Conservation (phyloP, 2,797 vertebrate species). For the Zalophus californianus region DNA sequence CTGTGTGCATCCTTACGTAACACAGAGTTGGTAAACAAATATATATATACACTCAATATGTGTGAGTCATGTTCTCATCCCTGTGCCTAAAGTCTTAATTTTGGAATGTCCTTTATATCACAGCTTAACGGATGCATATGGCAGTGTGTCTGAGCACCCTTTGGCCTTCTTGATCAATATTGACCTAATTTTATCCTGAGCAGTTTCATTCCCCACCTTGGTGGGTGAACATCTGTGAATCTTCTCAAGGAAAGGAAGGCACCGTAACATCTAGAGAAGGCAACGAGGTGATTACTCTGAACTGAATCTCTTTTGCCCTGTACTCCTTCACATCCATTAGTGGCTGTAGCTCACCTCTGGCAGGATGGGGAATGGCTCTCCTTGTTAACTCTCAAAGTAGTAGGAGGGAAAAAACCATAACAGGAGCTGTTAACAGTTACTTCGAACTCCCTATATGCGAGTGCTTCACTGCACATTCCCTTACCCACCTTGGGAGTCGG, state of each 20-base stretch:
- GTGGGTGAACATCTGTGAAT: background rate
- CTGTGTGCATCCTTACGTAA: background rate
- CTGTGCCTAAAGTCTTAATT: conserved; percentile 56
- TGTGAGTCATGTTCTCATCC: background rate
- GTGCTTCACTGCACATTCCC: background rate
- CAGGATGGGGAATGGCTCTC: background rate
- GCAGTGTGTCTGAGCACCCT: conserved; percentile 19
- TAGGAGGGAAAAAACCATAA: background rate
- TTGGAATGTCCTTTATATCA: conserved; percentile 37
- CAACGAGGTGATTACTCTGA: too few species aligned
- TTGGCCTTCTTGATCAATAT: conserved; percentile 52
- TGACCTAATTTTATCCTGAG: conserved; percentile 60
- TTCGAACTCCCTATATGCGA: background rate
- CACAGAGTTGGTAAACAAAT: background rate
- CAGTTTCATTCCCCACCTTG: conserved; percentile 10
- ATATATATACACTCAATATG: rapidly evolving
- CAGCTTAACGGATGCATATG: conserved; percentile 32
- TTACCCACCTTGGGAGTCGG: background rate
- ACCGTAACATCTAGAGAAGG: background rate
- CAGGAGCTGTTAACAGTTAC: background rate
- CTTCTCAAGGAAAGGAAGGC: conserved; percentile 3
- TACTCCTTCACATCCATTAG: rapidly evolving
- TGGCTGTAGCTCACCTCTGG: background rate
- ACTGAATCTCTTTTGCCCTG: background rate
- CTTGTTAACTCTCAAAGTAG: background rate